phyloP scores from a whole-genome alignment of 2,113 vertebrate species.

The Perognathus longimembris region DNA sequence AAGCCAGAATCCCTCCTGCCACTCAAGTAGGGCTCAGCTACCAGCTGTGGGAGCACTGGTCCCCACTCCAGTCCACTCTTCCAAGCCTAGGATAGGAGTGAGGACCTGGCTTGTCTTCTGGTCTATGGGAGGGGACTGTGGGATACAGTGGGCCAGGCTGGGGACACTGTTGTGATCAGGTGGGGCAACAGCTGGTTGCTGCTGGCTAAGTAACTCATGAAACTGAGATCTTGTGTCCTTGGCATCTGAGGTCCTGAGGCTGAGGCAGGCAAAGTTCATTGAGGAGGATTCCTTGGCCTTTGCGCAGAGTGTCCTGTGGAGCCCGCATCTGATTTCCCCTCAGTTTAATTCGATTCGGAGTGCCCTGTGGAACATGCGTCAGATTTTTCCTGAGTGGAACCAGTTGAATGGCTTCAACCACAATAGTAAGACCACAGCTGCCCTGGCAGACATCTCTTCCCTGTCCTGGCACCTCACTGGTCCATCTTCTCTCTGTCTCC shows the following conservation, averaged over 20 bases:
- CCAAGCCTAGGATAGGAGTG: no score
- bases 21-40: no score
- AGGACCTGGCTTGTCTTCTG: no score
- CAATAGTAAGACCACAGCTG: conserved; percentile 87
- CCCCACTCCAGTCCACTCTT: no score
- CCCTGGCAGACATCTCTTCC: accelerated
- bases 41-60: no score
- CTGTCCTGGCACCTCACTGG: accelerated
- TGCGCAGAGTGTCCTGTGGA: conserved; percentile 85
- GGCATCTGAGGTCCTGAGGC: conserved; percentile 87
- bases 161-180: not conserved
- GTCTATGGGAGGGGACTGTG: no score
- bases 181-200: not conserved
- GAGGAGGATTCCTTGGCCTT: conserved; percentile 94
- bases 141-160: no score
- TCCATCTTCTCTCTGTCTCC: no score
- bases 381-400: conserved; percentile 80
- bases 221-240: not conserved
- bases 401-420: conserved; percentile 84
- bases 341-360: not conserved
- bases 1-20: no score
- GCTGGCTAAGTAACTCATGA: not conserved
- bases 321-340: no score
- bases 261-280: conserved; percentile 90
- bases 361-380: conserved; percentile 93